Conservation (phyloP, 2,888 invertebrate genomes). For the Herminia tarsipennalis region DNA sequence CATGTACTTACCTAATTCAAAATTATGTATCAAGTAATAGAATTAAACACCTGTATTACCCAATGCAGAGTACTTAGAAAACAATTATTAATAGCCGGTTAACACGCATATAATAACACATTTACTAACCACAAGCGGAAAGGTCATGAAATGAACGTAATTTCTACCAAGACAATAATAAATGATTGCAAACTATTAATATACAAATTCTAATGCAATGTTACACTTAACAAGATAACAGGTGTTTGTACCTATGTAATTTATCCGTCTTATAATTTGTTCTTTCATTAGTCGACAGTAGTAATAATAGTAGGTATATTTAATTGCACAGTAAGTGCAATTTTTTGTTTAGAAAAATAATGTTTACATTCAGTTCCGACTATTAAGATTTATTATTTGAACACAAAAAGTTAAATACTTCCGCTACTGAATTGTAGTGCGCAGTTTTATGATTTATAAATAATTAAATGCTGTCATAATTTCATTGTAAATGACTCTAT, state of each 20-base stretch:
- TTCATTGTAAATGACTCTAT: not conserved
- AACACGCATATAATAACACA: slow-evolving; percentile 6
- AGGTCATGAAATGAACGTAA: slow-evolving; percentile 44
- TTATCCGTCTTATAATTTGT: not conserved
- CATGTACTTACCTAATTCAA: too few species aligned
- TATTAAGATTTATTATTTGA: slow-evolving; percentile 2
- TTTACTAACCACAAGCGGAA: slow-evolving; percentile 25
- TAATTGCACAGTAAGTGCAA: slow-evolving; percentile 6
- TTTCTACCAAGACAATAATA: slow-evolving; percentile 44
- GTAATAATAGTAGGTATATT: slow-evolving; percentile 1
- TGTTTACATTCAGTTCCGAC: not conserved
- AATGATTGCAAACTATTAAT: slow-evolving; percentile 49
- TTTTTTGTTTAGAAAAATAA: slow-evolving; percentile 1
- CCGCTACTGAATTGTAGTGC: not conserved
- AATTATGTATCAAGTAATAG: too few species aligned
- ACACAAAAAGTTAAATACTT: slow-evolving; percentile 6
- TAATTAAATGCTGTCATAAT: not conserved
- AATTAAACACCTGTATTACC: too few species aligned
- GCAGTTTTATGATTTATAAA: not conserved
- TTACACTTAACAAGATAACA: slow-evolving; percentile 3
- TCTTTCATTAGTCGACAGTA: slow-evolving; percentile 2
- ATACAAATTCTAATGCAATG: slow-evolving; percentile 36
- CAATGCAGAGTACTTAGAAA: not conserved
- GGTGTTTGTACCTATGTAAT: not conserved
- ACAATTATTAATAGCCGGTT: not conserved